phyloP scores from a whole-genome alignment of 1,140 invertebrate genomes.

The Propsilocerus akamusi region DNA sequence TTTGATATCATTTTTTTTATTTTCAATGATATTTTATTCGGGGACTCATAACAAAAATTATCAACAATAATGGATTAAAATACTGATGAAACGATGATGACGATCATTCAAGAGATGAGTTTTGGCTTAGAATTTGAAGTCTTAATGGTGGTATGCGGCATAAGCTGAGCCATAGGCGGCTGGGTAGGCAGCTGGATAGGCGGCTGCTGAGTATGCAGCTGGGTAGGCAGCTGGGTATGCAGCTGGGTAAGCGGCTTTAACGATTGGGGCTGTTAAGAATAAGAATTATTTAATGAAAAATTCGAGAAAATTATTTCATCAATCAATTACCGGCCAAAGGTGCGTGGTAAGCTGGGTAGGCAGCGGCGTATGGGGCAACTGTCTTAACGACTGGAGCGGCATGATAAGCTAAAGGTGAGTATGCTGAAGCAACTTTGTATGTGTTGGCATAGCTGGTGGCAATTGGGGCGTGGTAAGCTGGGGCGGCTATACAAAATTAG shows the following conservation, averaged over 20 bases:
- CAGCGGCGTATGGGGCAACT: conserved; percentile 15
- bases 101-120: too few species aligned
- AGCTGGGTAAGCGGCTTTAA: neutral
- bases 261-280: neutral
- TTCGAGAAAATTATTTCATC: too few species aligned
- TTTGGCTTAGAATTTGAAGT: neutral
- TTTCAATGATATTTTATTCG: too few species aligned
- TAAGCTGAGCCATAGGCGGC: neutral
- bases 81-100: too few species aligned
- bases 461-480: conserved; percentile 18
- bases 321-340: conserved; percentile 11
- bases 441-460: conserved; percentile 38
- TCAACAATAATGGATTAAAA: too few species aligned
- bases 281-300: too few species aligned
- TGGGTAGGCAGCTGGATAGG: too few species aligned
- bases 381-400: conserved; percentile 17
- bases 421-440: conserved; percentile 26
- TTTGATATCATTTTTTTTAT: too few species aligned
- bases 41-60: too few species aligned
- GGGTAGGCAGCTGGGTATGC: too few species aligned
- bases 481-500: conserved; percentile 4
- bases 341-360: conserved; percentile 11
- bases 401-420: conserved; percentile 10
- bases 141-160: conserved; percentile 1
- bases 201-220: too few species aligned